Conservation (phyloP, 2,888 invertebrate genomes). For the Ischnura elegans region DNA sequence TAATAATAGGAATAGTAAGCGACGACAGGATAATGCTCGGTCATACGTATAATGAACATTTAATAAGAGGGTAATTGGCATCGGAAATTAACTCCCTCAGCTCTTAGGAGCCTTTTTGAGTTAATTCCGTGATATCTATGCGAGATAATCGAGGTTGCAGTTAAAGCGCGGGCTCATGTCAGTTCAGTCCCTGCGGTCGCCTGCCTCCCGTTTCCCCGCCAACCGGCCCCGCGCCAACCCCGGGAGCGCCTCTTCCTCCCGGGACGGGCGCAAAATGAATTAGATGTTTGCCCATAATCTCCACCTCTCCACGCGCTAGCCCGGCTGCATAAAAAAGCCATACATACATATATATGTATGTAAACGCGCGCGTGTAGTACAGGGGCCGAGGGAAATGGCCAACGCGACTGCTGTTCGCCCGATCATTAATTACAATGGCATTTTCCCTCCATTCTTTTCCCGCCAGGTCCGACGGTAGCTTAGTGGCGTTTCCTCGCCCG, state of each 20-base stretch:
- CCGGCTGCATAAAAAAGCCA: not conserved
- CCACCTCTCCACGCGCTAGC: constrained; percentile 11
- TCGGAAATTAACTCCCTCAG: not conserved
- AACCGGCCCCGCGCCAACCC: not conserved
- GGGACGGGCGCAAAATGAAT: constrained; percentile 26
- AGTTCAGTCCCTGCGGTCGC: not conserved
- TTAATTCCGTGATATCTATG: constrained; percentile 21
- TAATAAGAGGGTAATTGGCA: not conserved
- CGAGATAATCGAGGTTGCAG: constrained; percentile 15
- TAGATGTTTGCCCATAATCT: constrained; percentile 31
- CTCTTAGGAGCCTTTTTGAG: not conserved
- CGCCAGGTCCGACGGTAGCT: not conserved
- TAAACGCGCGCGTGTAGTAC: too few relatives aligned
- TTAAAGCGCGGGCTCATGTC: not conserved
- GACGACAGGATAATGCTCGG: not conserved
- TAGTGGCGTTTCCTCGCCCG: not conserved
- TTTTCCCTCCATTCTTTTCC: not conserved
- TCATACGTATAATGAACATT: constrained; percentile 10
- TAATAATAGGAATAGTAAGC: not conserved
- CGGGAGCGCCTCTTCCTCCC: not conserved
- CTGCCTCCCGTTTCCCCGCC: not conserved
- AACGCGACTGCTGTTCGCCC: not conserved
- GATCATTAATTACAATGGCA: not conserved
- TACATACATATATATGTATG: not conserved
- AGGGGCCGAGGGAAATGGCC: not conserved